phyloP scores from a whole-genome alignment of 2,888 invertebrate species.

The Cheilosia impressa region DNA sequence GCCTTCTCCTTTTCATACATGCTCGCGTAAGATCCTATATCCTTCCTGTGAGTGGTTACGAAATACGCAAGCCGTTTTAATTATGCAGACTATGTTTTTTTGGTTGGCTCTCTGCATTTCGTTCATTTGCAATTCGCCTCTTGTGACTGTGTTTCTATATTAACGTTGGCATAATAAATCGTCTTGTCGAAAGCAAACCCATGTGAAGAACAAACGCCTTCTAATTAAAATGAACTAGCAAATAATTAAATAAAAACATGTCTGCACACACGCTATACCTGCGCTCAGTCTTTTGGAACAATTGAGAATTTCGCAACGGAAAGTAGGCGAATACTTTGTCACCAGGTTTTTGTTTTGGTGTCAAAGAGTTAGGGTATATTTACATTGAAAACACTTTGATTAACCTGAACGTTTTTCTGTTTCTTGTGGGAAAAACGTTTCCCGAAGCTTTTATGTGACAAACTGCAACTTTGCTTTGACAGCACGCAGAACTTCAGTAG shows the following conservation, averaged over 20 bases:
- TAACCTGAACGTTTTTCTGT: too few species aligned
- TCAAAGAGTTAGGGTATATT: too few species aligned
- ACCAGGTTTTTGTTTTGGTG: too few species aligned
- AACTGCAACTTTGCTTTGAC: too few species aligned
- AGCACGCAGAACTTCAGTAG: too few species aligned
- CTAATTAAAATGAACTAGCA: not conserved
- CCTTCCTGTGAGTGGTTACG: not conserved
- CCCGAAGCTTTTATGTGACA: too few species aligned
- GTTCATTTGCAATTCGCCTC: not conserved
- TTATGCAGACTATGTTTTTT: not conserved
- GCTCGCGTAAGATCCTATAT: not conserved
- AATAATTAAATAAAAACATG: not conserved
- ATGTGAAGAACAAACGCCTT: not conserved
- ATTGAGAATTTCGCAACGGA: too few species aligned
- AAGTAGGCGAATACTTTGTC: too few species aligned
- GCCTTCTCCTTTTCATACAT: not conserved
- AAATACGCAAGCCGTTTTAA: not conserved
- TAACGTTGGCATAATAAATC: constrained; percentile 2
- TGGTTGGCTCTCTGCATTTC: not conserved
- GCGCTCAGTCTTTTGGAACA: too few species aligned
- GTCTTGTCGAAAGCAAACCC: not conserved
- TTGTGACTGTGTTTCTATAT: not conserved
- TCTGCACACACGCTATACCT: too few species aligned
- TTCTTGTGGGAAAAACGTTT: too few species aligned
- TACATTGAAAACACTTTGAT: too few species aligned